Percentiles rank a stretch among this genome's conserved stretches.
phyloP scores from a whole-genome alignment of 2,113 vertebrate species.

The Pseudonaja textilis region DNA sequence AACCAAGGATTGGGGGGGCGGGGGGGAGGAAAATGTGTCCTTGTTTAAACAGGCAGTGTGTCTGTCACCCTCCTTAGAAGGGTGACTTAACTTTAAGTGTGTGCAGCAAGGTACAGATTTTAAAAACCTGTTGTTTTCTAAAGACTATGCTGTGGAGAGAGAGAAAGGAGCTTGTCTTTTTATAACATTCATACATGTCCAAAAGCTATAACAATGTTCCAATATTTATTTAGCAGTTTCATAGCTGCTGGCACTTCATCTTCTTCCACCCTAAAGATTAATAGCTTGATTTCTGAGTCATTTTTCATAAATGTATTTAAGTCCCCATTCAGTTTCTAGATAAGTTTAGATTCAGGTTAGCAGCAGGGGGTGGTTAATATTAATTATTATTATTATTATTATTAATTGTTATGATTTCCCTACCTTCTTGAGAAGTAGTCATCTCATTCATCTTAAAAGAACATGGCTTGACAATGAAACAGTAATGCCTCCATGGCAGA shows the following conservation, averaged over 20 bases:
- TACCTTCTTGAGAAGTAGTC: slow-evolving; percentile 60
- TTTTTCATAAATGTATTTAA: slow-evolving; percentile 61
- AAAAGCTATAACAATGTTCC: slow-evolving; percentile 35
- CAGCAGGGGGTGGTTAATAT: neutral
- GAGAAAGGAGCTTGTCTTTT: slow-evolving; percentile 49
- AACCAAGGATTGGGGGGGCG: slow-evolving; percentile 50
- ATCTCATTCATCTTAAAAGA: slow-evolving; percentile 48
- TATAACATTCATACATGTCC: slow-evolving; percentile 55
- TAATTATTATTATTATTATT: neutral
- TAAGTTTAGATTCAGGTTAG: slow-evolving; percentile 43
- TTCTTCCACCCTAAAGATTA: slow-evolving; percentile 60
- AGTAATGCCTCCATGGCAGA: slow-evolving; percentile 57
- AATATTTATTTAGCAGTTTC: slow-evolving; percentile 58
- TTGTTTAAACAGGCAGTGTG: slow-evolving; percentile 81
- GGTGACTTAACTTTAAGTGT: slow-evolving; percentile 70
- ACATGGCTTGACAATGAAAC: slow-evolving; percentile 56
- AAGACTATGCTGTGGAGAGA: slow-evolving; percentile 48
- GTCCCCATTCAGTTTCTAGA: slow-evolving; percentile 55
- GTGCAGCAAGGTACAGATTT: slow-evolving; percentile 70
- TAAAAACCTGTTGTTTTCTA: slow-evolving; percentile 55
- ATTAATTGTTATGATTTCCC: slow-evolving; percentile 37
- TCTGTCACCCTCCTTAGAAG: slow-evolving; percentile 79
- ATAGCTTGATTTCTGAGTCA: slow-evolving; percentile 57
- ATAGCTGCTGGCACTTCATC: slow-evolving; percentile 59
- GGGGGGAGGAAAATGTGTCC: slow-evolving; percentile 71